These are phyloP conservation scores for Osmoderma eremita DNA, from an alignment of 2,888 invertebrate genomes.

Conservation along the genomic window DNA sequence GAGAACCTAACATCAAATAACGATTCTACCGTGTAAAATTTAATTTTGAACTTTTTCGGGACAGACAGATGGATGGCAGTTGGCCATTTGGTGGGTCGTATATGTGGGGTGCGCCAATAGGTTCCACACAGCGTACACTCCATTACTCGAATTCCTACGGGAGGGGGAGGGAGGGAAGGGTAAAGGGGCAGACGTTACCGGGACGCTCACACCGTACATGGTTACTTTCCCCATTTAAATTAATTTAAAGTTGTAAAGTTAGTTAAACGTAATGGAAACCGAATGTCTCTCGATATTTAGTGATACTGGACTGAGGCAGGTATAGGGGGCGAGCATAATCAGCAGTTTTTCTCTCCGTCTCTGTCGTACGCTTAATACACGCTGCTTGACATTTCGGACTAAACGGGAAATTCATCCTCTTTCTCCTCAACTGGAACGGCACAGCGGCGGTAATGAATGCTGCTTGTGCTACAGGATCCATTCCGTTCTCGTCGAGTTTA, in stretches of 20 bases:
- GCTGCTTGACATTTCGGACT: conserved; percentile 3
- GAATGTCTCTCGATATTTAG: conserved; percentile 57
- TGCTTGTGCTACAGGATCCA: conserved; percentile 58
- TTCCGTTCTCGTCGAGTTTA: conserved; percentile 48
- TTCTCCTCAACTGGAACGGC: conserved; percentile 28
- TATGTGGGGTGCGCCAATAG: neutral
- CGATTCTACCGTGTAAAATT: conserved; percentile 36
- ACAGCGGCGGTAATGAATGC: conserved; percentile 57
- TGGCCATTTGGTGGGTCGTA: neutral
- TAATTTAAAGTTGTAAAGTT: conserved; percentile 43
- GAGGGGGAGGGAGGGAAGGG: neutral
- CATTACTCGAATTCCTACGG: conserved; percentile 40
- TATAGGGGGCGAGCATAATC: conserved; percentile 24
- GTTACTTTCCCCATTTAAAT: conserved; percentile 31
- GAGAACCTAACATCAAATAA: conserved; percentile 37
- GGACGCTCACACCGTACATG: conserved; percentile 11
- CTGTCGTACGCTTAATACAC: conserved; percentile 51
- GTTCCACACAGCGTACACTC: conserved; percentile 16
- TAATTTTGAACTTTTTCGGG: conserved; percentile 32
- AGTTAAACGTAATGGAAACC: conserved; percentile 47
- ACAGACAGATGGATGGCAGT: conserved; percentile 24
- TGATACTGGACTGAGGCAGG: conserved; percentile 50
- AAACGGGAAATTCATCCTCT: conserved; percentile 10
- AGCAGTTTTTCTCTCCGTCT: conserved; percentile 37
- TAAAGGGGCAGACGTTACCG: too few relatives aligned